Evolutionary conservation across 2,797 vertebrate genomes (phyloP).

Genomic region (Arctocebus calabarensis): DNA sequence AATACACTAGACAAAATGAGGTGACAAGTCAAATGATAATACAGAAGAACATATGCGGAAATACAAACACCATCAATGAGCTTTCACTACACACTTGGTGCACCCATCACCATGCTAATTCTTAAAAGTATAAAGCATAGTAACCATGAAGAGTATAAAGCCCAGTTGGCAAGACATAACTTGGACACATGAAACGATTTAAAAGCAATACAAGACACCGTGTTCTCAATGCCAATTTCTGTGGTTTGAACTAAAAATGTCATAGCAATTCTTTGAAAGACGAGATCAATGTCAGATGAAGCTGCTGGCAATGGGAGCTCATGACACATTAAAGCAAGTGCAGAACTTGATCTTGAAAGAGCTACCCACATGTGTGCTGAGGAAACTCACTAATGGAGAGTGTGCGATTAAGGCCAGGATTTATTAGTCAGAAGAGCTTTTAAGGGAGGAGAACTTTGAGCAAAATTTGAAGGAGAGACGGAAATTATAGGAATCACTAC

Average conservation of each 20-base stretch:
- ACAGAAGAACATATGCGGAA: background rate
- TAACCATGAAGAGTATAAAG: constrained; percentile 16
- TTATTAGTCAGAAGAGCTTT: constrained; percentile 58
- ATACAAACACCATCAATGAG: background rate
- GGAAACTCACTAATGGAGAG: constrained; percentile 67
- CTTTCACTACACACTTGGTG: background rate
- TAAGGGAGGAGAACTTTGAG: constrained; percentile 26
- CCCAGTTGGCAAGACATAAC: constrained; percentile 52
- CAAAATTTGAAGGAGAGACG: constrained; percentile 60
- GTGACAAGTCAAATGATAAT: background rate
- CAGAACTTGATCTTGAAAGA: constrained; percentile 64
- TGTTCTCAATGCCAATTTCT: constrained; percentile 65
- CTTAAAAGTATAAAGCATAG: constrained; percentile 56
- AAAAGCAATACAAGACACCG: constrained; percentile 65
- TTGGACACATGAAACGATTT: constrained; percentile 71
- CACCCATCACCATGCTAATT: background rate
- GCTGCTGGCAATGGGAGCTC: constrained; percentile 59
- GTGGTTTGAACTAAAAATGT: constrained; percentile 78
- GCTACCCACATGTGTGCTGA: constrained; percentile 59
- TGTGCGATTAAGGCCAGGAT: constrained; percentile 63
- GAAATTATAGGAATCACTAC: constrained; percentile 45
- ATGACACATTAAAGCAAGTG: constrained; percentile 64
- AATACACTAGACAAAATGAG: background rate
- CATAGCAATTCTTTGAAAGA: constrained; percentile 72
- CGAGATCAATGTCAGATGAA: constrained; percentile 73